Percentiles rank a stretch among this genome's conserved stretches.
These are phyloP conservation scores for Dendroctonus ponderosae DNA, from an alignment of 1,140 invertebrate genomes.

Conservation along the genomic window DNA sequence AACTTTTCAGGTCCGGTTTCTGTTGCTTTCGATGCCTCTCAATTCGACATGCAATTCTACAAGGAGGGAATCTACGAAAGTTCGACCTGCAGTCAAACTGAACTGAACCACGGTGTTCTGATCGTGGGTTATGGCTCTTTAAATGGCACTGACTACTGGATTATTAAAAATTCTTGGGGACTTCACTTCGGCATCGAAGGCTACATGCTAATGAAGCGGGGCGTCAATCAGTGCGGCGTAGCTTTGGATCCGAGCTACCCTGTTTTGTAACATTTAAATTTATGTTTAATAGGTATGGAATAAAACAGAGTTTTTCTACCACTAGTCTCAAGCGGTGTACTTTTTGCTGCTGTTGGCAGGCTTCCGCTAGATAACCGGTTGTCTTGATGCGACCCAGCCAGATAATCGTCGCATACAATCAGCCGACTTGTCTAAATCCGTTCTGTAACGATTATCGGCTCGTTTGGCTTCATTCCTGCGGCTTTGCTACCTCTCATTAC, in stretches of 20 bases:
- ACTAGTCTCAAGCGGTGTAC: neutral
- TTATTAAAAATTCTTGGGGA: slow-evolving; percentile 86
- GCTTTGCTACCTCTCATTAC: slow-evolving; percentile 26
- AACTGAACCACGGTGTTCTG: slow-evolving; percentile 84
- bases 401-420: slow-evolving; percentile 1
- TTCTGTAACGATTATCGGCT: slow-evolving; percentile 27
- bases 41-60: slow-evolving; percentile 67
- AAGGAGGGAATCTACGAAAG: slow-evolving; percentile 57
- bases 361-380: neutral
- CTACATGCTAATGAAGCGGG: slow-evolving; percentile 84
- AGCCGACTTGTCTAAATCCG: slow-evolving; percentile 18
- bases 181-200: slow-evolving; percentile 79
- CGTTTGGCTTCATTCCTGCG: slow-evolving; percentile 15
- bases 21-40: slow-evolving; percentile 89
- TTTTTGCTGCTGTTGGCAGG: neutral
- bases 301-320: neutral
- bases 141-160: slow-evolving; percentile 70
- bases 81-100: slow-evolving; percentile 59
- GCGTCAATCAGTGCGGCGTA: slow-evolving; percentile 86
- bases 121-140: slow-evolving; percentile 77
- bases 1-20: slow-evolving; percentile 73
- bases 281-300: neutral
- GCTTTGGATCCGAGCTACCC: slow-evolving; percentile 80
- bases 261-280: slow-evolving; percentile 60
- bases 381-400: neutral